Evolutionary conservation across 2,888 invertebrate genomes (phyloP), one percentile per base, ranked within the genome.

Genomic region (Nymphalis urticae): DNA sequence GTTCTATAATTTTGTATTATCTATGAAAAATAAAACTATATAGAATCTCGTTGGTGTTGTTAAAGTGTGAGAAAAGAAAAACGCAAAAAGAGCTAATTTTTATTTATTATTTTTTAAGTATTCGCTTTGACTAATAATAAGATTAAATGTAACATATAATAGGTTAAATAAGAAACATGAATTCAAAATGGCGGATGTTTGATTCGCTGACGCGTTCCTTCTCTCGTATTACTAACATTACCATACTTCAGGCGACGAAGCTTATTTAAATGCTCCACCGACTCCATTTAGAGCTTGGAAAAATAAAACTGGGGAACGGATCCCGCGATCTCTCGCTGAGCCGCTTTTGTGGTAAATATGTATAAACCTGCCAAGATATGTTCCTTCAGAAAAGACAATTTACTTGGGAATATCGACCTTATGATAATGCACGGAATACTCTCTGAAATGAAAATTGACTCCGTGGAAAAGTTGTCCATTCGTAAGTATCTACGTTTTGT

Each of bases 211-310:
- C 85, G 87, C 86, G 87, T 90, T 90, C 87, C 90, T 89, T 87
- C 84, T 83, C 85, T 85, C 88, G 90, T 90, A 91, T 91, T 91
- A 91, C 89, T 85, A 85, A 88, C 90, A 92, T 92, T 92, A 92
- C 91, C 92, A 92, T 92, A 91, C 90, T 91, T 90, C 90, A 90
- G 89, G 82, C 89, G 84, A 82, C 85, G 91, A 86, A 87, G 92
- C 91, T 92, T 92, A 92, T 92, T 92, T 92, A 92, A 92, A 92
- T 92, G 92, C 91, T 89, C 91, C 92, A 91, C 92, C 90, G 92
- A 90, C 92, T 92, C 92, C 92, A 92, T 92, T 92, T 92, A 92
- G 90, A 92, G 90, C 90, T 92, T 90, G 91, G 89, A 89, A 92
- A 92, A 92, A 92, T 92, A 92, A 92, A 92, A 92, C 90, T 81